A percentile compares a stretch with the other conserved stretches of the same genome.
Conservation (phyloP, 2,888 invertebrate genomes). For the Eupsilia transversa region DNA sequence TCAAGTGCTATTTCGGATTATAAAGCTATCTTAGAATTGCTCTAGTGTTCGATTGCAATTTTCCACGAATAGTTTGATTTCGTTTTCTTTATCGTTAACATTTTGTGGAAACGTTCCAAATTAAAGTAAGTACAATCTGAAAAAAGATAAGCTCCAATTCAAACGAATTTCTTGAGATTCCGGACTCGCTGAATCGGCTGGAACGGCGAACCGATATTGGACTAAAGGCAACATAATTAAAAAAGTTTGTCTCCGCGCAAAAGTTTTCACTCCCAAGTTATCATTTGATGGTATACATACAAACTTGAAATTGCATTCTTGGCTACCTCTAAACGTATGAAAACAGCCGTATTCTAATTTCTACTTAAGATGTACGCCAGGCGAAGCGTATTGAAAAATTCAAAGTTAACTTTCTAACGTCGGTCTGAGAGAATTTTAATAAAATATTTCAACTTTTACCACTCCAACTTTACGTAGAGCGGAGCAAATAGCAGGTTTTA, state of each 20-base stretch:
- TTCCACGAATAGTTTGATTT: neutral
- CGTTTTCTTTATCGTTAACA: neutral
- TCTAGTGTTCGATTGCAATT: neutral
- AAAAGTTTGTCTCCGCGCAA: slow-evolving; percentile 69
- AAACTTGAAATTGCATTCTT: slow-evolving; percentile 60
- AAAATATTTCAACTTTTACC: slow-evolving; percentile 61
- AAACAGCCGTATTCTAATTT: slow-evolving; percentile 54
- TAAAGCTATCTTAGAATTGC: neutral
- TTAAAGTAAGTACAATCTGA: slow-evolving; percentile 45
- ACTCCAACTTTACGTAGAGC: slow-evolving; percentile 43
- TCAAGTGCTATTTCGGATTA: neutral
- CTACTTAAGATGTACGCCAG: slow-evolving; percentile 38
- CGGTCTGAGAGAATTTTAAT: slow-evolving; percentile 50
- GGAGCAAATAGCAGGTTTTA: slow-evolving; percentile 52
- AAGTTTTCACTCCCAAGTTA: slow-evolving; percentile 62
- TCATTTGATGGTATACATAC: slow-evolving; percentile 52
- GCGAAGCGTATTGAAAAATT: slow-evolving; percentile 58
- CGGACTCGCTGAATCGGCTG: slow-evolving; percentile 56
- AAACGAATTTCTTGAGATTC: slow-evolving; percentile 61
- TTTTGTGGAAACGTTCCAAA: slow-evolving; percentile 34
- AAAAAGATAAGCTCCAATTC: slow-evolving; percentile 53
- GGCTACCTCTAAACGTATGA: slow-evolving; percentile 25
- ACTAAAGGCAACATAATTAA: slow-evolving; percentile 72
- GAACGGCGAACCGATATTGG: slow-evolving; percentile 65
- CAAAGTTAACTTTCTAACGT: slow-evolving; percentile 54